A percentile compares a stretch with the other conserved stretches of the same genome.
These are phyloP conservation scores for Cuniculus paca DNA, from an alignment of 2,797 vertebrate species.

Conservation along the genomic window DNA sequence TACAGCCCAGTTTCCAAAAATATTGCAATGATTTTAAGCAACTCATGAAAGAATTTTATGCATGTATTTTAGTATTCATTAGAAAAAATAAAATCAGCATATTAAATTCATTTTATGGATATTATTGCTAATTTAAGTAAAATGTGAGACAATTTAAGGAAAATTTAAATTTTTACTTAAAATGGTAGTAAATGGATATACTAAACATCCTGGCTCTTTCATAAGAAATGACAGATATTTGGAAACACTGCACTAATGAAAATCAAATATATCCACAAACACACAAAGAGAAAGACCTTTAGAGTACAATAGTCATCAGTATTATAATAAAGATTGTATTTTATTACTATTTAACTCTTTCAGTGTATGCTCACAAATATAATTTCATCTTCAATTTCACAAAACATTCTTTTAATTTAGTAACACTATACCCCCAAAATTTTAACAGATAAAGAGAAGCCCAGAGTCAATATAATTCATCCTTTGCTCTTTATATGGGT, in stretches of 20 bases:
- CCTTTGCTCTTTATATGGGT: background rate
- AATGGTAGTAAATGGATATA: background rate
- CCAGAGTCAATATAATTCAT: background rate
- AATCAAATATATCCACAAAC: background rate
- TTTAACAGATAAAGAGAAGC: background rate
- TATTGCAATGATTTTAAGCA: conserved; percentile 13
- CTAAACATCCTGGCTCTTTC: background rate
- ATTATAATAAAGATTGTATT: background rate
- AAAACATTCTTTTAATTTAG: background rate
- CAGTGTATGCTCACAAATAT: background rate
- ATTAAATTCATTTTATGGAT: background rate
- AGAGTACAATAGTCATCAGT: background rate
- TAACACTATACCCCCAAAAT: background rate
- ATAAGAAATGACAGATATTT: background rate
- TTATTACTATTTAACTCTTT: background rate
- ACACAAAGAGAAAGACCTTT: background rate
- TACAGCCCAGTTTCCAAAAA: background rate
- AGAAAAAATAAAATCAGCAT: conserved; percentile 48
- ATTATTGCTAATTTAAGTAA: conserved; percentile 28
- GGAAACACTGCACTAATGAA: background rate
- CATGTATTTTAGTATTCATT: conserved; percentile 1
- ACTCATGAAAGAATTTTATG: background rate
- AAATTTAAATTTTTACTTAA: conserved; percentile 8
- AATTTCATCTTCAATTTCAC: background rate
- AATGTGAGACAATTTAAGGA: background rate